Percentiles rank a stretch among this genome's conserved stretches.
Evolutionary conservation across 2,888 invertebrate genomes (phyloP).

Genomic region (Calephelis perditalis): DNA sequence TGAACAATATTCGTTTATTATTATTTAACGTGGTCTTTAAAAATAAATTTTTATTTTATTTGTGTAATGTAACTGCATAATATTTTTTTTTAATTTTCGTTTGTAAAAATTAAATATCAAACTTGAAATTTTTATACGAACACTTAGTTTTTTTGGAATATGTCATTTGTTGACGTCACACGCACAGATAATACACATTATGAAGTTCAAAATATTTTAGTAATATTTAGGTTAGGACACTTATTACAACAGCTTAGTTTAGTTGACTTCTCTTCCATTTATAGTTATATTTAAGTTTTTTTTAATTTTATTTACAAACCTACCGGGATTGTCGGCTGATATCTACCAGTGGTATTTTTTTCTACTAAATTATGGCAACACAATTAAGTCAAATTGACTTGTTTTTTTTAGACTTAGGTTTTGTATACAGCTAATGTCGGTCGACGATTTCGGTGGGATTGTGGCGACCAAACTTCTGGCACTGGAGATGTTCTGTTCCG

Average conservation of each 20-base stretch:
- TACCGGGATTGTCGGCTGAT: constrained; percentile 13
- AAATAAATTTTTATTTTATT: too few species aligned
- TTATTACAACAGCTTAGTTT: constrained; percentile 52
- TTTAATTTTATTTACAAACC: constrained; percentile 56
- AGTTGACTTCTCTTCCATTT: constrained; percentile 73
- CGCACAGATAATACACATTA: constrained; percentile 30
- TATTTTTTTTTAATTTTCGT: too few species aligned
- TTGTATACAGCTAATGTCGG: constrained; percentile 31
- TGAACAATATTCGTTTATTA: neutral
- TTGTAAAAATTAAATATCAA: neutral
- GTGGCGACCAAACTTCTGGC: constrained; percentile 30
- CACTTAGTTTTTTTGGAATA: neutral
- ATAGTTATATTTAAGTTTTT: constrained; percentile 61
- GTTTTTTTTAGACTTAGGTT: constrained; percentile 7
- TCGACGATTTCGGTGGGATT: constrained; percentile 13
- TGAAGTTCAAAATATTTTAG: constrained; percentile 52
- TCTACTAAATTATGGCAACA: constrained; percentile 12
- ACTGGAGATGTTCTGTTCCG: constrained; percentile 36
- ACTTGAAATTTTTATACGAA: neutral
- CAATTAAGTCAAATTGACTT: constrained; percentile 12
- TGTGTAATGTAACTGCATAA: too few species aligned
- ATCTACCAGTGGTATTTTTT: constrained; percentile 15
- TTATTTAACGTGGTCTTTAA: too few species aligned
- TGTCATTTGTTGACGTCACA: neutral
- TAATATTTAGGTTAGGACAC: constrained; percentile 48